Evolutionary conservation across 2,113 vertebrate genomes (phyloP), one percentile per base, ranked within the genome.

Genomic region (Eonycteris spelaea): DNA sequence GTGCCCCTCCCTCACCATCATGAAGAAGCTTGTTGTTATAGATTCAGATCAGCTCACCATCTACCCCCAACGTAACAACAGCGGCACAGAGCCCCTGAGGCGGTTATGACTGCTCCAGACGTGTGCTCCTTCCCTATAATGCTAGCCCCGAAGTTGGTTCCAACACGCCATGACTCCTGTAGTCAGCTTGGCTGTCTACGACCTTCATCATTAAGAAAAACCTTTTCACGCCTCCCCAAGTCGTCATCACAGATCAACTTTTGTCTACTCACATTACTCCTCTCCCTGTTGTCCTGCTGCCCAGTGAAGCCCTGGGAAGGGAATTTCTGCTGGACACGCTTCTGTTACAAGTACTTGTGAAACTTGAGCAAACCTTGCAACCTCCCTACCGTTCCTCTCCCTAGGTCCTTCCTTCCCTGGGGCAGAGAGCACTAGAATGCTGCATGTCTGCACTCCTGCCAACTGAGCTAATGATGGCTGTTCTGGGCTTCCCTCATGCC

Each of bases 161-260:
- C 53, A 15, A 7, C 7, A 61, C 22, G 24, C 1, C 5, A n/a
- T 30, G 55, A 59, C 7, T n/a, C 33, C 77, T 57, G 43, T n/a
- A 48, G 45, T 45, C 33, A 26, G 63, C n/a, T 61, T n/a, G 28
- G 22, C 57, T 75, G 11, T 86, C 63, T 48, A 40, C 59, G 95
- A 35, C 70, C 65, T 67, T 22, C 19, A 55, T 74, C 70, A 26
- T 79, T 75, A 61, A 73, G 61, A n/a, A 67, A 67, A 91, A 63
- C 71, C 74, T 88, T 38, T 86, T 87, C 28, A 45, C 0, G 0
- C 55, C 21, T 95, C 71, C 63, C 38, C 77, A 90, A 45, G 21
- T 33, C 86, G 90, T 97, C 57, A 70, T 93, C 73, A 51, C 24
- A 82, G 55, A 74, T 67, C 90, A 82, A 38, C 30, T 75, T 65